Evolutionary conservation across 2,797 vertebrate genomes (phyloP), one percentile per base, ranked within the genome.

Genomic region (Enteromius afrohamiltoni): DNA sequence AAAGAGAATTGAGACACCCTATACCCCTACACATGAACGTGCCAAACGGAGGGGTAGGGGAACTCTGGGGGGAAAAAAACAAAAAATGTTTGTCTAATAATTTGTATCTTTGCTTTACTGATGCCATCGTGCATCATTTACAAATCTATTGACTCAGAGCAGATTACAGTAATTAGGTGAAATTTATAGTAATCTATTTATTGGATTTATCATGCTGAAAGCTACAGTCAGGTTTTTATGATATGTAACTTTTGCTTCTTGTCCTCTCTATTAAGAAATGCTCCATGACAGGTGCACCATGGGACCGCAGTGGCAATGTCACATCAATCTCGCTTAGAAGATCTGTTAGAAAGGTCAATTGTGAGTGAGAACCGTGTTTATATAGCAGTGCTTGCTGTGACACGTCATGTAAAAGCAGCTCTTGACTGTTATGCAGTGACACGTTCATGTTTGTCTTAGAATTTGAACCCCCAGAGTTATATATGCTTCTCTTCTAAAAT

Each of bases 281-380:
- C 21, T 40, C 11, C 34, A 17, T 40, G 75, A 47, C 14, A 67
- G 64, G 31, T 79, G 21, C 47, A 68, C 31, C 13, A 53, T 49
- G 47, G 62, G 31, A 79, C 10, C 31, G 29, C 34, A 29, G 64
- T 58, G 10, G 69, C 55, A 26, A 55, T 47, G 53, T 62, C 53
- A 26, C 51, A 62, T 19, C 37, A 58, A 62, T 78, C 29, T 58
- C 6, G 14, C 31, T 34, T 69, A 10, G 19, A 47, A 6, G 19
- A 47, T 58, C 53, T 78, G 45, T 37, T 40, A 40, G 64, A 78
- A 78, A n/a, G 76, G 42, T 65, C 19, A 34, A 34, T 29, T 78
- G 45, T 9, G 14, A 49, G 17, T 67, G 31, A 21, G 31, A 67
- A 71, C 42, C 26, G 3, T 45, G 42, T 26, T 29, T 29, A 19